Base-by-base conservation (phyloP, 2,888 invertebrate species). In the Camponotus fellah region DNA sequence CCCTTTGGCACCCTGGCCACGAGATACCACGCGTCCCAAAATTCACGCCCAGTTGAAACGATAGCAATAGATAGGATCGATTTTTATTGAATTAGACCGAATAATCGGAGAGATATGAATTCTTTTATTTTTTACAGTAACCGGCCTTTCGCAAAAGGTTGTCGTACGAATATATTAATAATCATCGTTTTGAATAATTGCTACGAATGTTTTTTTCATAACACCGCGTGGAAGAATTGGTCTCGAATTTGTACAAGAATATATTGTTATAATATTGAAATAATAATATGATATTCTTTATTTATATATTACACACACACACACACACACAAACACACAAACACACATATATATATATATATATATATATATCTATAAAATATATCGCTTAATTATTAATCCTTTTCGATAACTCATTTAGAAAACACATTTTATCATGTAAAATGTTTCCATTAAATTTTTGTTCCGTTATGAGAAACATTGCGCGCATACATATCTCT, bases 41-140 rank as follows among this genome's bases (percentile, higher is more conserved):
- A 81, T 76, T 75, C 81, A 81, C 65, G 43, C 49, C 53, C 43
- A 37, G 40, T 49, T 69, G 49, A 14, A 53, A 53, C 53, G 53
- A 53, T n/a, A n/a, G 53, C n/a, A n/a, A 53, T n/a, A 53, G n/a
- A 53, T n/a, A 53, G 53, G 14, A 62, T 75, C 46, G 49, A 81
- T 74, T 74, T 53, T 53, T 53, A 62, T 26, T 26, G 26, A 26
- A 62, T 81, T 32, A 6, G 34, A 40, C 26, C 64, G 64, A 77
- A 68, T 9, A 12, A 56, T 34, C 6, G 65, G 17, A 17, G 10
- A 34, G 10, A 34, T 21, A 43, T 0, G 53, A 5, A 10, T n/a
- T 17, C 37, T 79, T 46, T 46, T 68, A 12, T n/a, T 53, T 37
- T 76, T 37, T 37, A 17, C 53, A 40, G 37, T 58, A 32, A n/a